Base-by-base conservation (phyloP, 2,797 vertebrate species). In the Peromyscus attwateri region DNA sequence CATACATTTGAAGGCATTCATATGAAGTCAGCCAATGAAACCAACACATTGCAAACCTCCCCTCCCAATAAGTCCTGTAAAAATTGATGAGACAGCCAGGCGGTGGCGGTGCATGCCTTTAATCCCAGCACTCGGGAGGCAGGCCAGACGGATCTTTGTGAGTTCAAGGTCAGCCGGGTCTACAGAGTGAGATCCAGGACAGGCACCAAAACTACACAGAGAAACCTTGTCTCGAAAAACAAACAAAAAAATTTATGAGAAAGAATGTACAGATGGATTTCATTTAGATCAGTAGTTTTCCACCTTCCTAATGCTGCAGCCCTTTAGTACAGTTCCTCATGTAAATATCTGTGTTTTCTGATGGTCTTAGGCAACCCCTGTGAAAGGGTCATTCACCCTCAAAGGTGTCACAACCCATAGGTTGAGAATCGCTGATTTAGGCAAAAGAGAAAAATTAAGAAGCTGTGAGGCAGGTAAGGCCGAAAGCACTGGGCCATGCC, bases 391-490 rank as follows among this genome's bases (percentile, higher is more conserved):
- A 66, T 49, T 46, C 10, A 27, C 5, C 16, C 40, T 11, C 11
- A 13, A 23, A 23, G 62, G 62, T 1, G 17, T 49, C 43, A 49
- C 46, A 43, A 85, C 62, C 62, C 62, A 85, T 17, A 46, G 62
- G 29, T 49, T 46, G 27, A 46, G 1, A 84, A 34, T 17, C 16
- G 0, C 76, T 77, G 27, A 77, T 87, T 83, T 80, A 82, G 31
- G 91, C 40, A 49, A 87, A 94, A 76, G 46, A 87, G 60, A 87
- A 89, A 87, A 27, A 37, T 46, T 57, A 52, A 96, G 46, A 97
- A 84, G 40, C 60, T n/a, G 29, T 16, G 52, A 55, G 52, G 52
- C 52, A 16, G 52, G 14, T 55, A 55, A 55, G 52, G 14, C 52
- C 0, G 0, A 55, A 55, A 55, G 52, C 52, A 55, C 52, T 55